Percentiles rank a stretch among this genome's conserved stretches.
Evolutionary conservation across 2,113 vertebrate species (phyloP).

Genomic region (Petrocephalus zakoni): DNA sequence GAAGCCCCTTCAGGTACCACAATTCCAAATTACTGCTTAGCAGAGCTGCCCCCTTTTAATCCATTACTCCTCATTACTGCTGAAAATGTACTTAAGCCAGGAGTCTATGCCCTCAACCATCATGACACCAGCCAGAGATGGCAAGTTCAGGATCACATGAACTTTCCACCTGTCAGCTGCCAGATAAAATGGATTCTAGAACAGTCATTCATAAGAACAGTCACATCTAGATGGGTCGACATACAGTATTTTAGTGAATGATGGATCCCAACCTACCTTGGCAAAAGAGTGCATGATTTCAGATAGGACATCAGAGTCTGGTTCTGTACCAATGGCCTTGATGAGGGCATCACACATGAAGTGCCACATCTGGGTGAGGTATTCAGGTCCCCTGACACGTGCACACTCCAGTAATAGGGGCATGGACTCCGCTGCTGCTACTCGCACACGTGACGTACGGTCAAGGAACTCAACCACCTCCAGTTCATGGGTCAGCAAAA

Average conservation of each 20-base stretch:
- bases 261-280: slow-evolving; percentile 67
- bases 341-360: slow-evolving; percentile 98
- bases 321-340: slow-evolving; percentile 94
- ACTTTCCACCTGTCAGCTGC: background rate
- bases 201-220: background rate
- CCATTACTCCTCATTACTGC: background rate
- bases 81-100: background rate
- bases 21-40: background rate
- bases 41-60: background rate
- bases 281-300: slow-evolving; percentile 99
- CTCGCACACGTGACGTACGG: slow-evolving; percentile 69
- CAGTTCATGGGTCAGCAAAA: background rate
- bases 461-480: slow-evolving; percentile 62
- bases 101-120: background rate
- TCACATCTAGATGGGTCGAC: background rate
- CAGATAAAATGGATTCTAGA: background rate
- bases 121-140: background rate
- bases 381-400: slow-evolving; percentile 83
- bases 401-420: slow-evolving; percentile 92
- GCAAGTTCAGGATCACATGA: background rate
- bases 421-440: slow-evolving; percentile 95
- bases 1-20: too few species aligned
- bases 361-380: slow-evolving; percentile 98
- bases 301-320: slow-evolving; percentile 91
- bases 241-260: background rate